Percentiles rank a stretch among this genome's conserved stretches.
Conservation (phyloP, 2,888 invertebrate genomes). For the Silvanus unidentatus region DNA sequence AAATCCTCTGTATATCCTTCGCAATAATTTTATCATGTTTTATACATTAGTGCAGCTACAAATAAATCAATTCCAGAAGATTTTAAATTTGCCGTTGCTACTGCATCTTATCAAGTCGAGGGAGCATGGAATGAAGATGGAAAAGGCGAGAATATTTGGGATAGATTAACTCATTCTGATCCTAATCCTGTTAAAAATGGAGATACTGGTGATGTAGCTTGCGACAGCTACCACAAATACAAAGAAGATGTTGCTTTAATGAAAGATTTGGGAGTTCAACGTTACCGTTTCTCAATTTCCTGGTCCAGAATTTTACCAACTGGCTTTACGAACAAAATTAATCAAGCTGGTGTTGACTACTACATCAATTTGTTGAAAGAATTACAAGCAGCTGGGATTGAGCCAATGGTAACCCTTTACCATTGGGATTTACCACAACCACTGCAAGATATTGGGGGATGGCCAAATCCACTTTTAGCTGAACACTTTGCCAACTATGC, state of each 20-base stretch:
- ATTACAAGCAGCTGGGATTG: constrained; percentile 49
- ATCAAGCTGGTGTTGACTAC: constrained; percentile 58
- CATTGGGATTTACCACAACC: constrained; percentile 54
- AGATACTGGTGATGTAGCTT: constrained; percentile 56
- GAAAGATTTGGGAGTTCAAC: constrained; percentile 51
- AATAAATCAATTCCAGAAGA: constrained; percentile 15
- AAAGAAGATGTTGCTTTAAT: constrained; percentile 57
- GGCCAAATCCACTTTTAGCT: constrained; percentile 50
- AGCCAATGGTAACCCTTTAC: constrained; percentile 50
- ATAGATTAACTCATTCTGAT: constrained; percentile 53
- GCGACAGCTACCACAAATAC: constrained; percentile 61
- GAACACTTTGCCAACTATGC: constrained; percentile 55
- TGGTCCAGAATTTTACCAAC: constrained; percentile 50
- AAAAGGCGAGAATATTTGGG: constrained; percentile 64
- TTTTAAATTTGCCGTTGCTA: constrained; percentile 20
- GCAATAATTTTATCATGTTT: too few species aligned
- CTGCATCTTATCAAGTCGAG: constrained; percentile 22
- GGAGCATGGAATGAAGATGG: constrained; percentile 37
- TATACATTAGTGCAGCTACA: neutral
- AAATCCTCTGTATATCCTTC: too few species aligned
- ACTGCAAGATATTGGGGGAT: constrained; percentile 43
- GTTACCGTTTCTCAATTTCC: constrained; percentile 46
- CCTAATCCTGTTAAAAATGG: constrained; percentile 51
- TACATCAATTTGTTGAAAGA: constrained; percentile 30
- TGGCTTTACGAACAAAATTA: constrained; percentile 60